Conservation (phyloP, 2,797 vertebrate genomes). For the Columba guinea region DNA sequence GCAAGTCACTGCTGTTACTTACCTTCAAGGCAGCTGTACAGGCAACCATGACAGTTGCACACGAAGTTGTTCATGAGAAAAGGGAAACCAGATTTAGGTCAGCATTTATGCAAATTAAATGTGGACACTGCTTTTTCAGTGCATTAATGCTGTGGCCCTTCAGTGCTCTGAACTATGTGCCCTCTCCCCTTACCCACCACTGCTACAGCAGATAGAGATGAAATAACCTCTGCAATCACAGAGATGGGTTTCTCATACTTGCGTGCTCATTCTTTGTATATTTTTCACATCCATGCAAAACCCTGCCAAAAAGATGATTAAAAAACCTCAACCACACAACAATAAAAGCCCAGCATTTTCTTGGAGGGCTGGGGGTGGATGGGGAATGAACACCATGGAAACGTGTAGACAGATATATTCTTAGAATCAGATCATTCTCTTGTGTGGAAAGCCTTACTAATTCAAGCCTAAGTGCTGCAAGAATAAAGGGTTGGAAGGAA, state of each 20-base stretch:
- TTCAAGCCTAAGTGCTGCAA: conserved; percentile 58
- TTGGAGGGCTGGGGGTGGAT: background rate
- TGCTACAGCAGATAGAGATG: background rate
- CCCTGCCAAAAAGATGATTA: conserved; percentile 38
- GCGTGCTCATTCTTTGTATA: conserved; percentile 14
- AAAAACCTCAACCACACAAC: conserved; percentile 37
- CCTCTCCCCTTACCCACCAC: conserved; percentile 12
- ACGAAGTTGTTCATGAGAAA: background rate
- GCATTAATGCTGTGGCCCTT: background rate
- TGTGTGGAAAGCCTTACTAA: conserved; percentile 68
- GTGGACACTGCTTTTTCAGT: background rate
- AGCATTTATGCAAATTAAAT: background rate
- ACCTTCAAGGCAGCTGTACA: background rate
- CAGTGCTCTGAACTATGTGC: conserved; percentile 15
- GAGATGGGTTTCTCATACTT: background rate
- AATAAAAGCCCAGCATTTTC: conserved; percentile 42
- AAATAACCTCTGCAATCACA: conserved; percentile 11
- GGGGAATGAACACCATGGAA: conserved; percentile 48
- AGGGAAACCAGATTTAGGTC: background rate
- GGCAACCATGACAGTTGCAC: background rate
- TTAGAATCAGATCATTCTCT: conserved; percentile 47
- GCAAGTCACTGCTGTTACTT: background rate
- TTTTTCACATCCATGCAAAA: conserved; percentile 52
- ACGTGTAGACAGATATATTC: conserved; percentile 59
- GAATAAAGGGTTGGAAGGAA: conserved; percentile 67